These are phyloP conservation scores for Ariolimax columbianus DNA, from an alignment of 2,888 invertebrate genomes.

Conservation along the genomic window DNA sequence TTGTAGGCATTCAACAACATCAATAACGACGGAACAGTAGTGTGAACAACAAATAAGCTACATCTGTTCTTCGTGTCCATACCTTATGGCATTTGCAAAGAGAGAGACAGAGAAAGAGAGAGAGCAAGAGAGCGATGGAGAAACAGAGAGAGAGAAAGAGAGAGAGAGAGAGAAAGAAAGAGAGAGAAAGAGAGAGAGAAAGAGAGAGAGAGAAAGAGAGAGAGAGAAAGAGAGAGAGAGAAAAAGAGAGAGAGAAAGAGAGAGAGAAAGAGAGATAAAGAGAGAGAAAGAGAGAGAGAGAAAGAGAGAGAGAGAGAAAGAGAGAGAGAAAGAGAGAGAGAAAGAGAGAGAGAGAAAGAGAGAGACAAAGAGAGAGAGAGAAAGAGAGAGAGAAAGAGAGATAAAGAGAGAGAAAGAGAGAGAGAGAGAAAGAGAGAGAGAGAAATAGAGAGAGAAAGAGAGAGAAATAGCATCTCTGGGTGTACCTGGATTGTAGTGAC, in stretches of 20 bases:
- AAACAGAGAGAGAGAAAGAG: slow-evolving; percentile 28
- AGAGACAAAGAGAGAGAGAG: not conserved
- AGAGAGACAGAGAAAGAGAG: not conserved
- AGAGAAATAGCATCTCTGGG: too few relatives aligned
- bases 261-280: slow-evolving; percentile 25
- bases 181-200: slow-evolving; percentile 33
- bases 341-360: not conserved
- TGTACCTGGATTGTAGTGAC: too few relatives aligned
- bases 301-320: slow-evolving; percentile 34
- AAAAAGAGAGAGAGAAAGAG: slow-evolving; percentile 17
- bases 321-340: slow-evolving; percentile 28
- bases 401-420: too few relatives aligned
- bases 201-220: slow-evolving; percentile 29
- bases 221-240: slow-evolving; percentile 30
- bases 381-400: too few relatives aligned
- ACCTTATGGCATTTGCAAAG: too few relatives aligned
- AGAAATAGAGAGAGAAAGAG: too few relatives aligned
- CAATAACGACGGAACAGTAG: too few relatives aligned
- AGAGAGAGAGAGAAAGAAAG: slow-evolving; percentile 26
- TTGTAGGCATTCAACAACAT: too few relatives aligned
- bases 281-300: slow-evolving; percentile 27
- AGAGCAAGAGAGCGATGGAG: not conserved
- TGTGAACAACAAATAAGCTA: too few relatives aligned
- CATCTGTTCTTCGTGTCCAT: too few relatives aligned
- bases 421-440: too few relatives aligned